phyloP scores from a whole-genome alignment of 1,140 invertebrate species.

The Tetragnatha versicolor region DNA sequence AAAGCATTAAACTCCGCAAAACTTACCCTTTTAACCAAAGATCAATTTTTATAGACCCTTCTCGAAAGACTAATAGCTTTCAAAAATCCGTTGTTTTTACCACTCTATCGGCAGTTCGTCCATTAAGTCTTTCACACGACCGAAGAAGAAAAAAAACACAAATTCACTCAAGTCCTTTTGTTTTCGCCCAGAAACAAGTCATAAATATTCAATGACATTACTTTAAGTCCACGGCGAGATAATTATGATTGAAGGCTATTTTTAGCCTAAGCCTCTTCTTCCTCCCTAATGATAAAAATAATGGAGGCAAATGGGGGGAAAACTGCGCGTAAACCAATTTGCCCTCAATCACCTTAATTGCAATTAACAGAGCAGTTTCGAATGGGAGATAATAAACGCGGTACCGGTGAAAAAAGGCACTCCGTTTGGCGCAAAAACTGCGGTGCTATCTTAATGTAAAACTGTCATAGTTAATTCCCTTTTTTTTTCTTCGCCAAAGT shows the following conservation, averaged over 20 bases:
- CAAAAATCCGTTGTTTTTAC: too few relatives aligned
- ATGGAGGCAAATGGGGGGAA: not conserved
- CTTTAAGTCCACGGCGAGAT: conserved; percentile 13
- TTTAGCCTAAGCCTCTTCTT: too few relatives aligned
- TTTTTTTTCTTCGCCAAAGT: conserved; percentile 20
- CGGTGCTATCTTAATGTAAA: conserved; percentile 46
- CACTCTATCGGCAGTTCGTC: too few relatives aligned
- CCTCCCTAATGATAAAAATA: conserved; percentile 20
- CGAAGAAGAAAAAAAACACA: too few relatives aligned
- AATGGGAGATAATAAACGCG: not conserved
- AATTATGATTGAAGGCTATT: conserved; percentile 54
- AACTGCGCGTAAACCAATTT: conserved; percentile 42
- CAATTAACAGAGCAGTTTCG: conserved; percentile 51
- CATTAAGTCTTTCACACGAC: too few relatives aligned
- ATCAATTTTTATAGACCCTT: too few relatives aligned
- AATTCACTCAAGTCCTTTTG: not conserved
- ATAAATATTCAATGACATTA: conserved; percentile 48
- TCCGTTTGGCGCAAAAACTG: not conserved
- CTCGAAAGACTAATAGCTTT: too few relatives aligned
- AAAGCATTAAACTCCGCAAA: too few relatives aligned
- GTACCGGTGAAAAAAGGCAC: conserved; percentile 24
- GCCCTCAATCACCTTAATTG: conserved; percentile 51
- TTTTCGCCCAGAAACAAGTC: not conserved
- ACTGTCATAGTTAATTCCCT: conserved; percentile 53
- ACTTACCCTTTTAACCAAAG: too few relatives aligned